Conservation (phyloP, 2,888 invertebrate species). For the Drosophila phalerata region DNA sequence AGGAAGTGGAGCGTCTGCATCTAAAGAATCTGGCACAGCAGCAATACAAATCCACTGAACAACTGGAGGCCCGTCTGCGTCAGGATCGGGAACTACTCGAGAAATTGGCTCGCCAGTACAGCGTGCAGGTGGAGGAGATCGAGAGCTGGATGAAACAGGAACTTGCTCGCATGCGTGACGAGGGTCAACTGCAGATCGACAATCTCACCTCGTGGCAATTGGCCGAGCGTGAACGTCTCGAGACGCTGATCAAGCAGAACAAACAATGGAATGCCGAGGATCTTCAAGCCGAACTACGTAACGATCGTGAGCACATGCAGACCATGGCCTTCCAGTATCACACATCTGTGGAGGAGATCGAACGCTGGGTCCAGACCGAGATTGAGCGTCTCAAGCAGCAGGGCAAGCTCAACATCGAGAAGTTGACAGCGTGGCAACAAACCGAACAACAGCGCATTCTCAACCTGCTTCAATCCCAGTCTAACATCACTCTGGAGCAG, state of each 20-base stretch:
- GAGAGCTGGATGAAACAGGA: slow-evolving; percentile 84
- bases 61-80: slow-evolving; percentile 81
- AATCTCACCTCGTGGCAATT: slow-evolving; percentile 83
- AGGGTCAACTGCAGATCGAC: slow-evolving; percentile 83
- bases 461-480: slow-evolving; percentile 76
- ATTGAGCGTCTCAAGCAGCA: slow-evolving; percentile 78
- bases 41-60: slow-evolving; percentile 83
- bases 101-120: slow-evolving; percentile 81
- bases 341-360: slow-evolving; percentile 83
- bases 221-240: slow-evolving; percentile 80
- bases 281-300: slow-evolving; percentile 74
- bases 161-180: slow-evolving; percentile 81
- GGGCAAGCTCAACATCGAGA: slow-evolving; percentile 80
- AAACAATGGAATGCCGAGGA: slow-evolving; percentile 82
- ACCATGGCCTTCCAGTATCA: slow-evolving; percentile 84
- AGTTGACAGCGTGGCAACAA: slow-evolving; percentile 82
- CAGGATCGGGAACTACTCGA: slow-evolving; percentile 82
- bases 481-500: slow-evolving; percentile 81
- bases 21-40: slow-evolving; percentile 81
- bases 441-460: slow-evolving; percentile 81
- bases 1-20: slow-evolving; percentile 83
- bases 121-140: slow-evolving; percentile 83
- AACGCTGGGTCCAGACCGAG: slow-evolving; percentile 83
- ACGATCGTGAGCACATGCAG: slow-evolving; percentile 83
- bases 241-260: slow-evolving; percentile 75